Conservation (phyloP, 1,140 invertebrate species). For the Drosophila nasuta region DNA sequence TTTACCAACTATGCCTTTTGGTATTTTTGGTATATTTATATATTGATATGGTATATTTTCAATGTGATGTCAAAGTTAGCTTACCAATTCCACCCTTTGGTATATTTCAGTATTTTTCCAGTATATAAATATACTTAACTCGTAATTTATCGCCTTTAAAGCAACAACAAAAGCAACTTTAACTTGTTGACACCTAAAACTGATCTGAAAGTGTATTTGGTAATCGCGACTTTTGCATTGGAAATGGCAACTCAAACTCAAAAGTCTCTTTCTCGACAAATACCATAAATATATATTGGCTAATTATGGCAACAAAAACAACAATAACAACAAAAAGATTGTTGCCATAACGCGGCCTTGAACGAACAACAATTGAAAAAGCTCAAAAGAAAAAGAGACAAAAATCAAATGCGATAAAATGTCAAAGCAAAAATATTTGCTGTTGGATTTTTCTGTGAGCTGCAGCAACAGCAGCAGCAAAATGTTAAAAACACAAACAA, state of each 20-base stretch:
- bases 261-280: conserved; percentile 34
- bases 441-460: conserved; percentile 42
- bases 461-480: conserved; percentile 14
- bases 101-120: no score
- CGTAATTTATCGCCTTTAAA: conserved; percentile 56
- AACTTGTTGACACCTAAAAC: conserved; percentile 42
- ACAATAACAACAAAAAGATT: conserved; percentile 20
- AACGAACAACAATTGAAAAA: conserved; percentile 27
- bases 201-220: not conserved
- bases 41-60: no score
- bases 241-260: conserved; percentile 33
- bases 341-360: conserved; percentile 24
- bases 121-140: no score
- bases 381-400: not conserved
- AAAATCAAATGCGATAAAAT: conserved; percentile 40
- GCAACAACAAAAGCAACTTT: not conserved
- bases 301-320: conserved; percentile 52
- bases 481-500: conserved; percentile 25
- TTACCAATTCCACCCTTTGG: no score
- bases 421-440: conserved; percentile 54
- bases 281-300: conserved; percentile 65
- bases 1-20: no score
- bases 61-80: no score
- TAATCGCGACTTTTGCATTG: conserved; percentile 45
- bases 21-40: no score